Conservation (phyloP, 1,140 invertebrate species). For the Dermatophagoides farinae region DNA sequence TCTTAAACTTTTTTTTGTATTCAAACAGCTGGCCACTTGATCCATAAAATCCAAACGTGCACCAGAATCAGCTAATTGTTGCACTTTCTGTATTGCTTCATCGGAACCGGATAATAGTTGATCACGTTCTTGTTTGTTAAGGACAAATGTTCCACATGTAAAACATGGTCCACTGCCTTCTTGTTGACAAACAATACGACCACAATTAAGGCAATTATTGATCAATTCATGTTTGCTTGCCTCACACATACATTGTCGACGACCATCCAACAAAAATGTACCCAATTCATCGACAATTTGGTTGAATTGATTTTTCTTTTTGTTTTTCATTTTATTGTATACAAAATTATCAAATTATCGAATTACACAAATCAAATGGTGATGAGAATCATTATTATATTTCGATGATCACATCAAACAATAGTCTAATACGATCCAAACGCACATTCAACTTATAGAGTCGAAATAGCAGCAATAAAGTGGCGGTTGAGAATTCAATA, state of each 20-base stretch:
- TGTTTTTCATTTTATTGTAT: background rate
- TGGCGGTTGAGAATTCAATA: too few relatives aligned
- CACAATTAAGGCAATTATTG: constrained; percentile 83
- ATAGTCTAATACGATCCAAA: too few relatives aligned
- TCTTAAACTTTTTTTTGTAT: background rate
- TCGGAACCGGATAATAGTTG: constrained; percentile 1
- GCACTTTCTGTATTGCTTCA: background rate
- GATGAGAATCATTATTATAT: too few relatives aligned
- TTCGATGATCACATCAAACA: too few relatives aligned
- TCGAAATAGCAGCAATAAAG: too few relatives aligned
- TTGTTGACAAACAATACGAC: constrained; percentile 79
- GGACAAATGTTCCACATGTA: constrained; percentile 61
- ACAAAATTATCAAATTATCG: background rate
- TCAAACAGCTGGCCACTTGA: background rate
- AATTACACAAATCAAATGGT: background rate
- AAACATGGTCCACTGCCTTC: constrained; percentile 90
- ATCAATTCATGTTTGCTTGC: constrained; percentile 69
- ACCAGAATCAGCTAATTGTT: background rate
- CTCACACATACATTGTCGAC: constrained; percentile 74
- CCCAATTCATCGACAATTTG: background rate
- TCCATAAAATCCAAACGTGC: background rate
- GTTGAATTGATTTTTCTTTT: background rate
- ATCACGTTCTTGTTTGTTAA: constrained; percentile 18
- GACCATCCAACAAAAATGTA: constrained; percentile 29
- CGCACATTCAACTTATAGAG: too few relatives aligned